Percentiles rank a stretch among this genome's conserved stretches.
phyloP scores from a whole-genome alignment of 2,797 vertebrate genomes.

The Chaetodon trifasciatus region DNA sequence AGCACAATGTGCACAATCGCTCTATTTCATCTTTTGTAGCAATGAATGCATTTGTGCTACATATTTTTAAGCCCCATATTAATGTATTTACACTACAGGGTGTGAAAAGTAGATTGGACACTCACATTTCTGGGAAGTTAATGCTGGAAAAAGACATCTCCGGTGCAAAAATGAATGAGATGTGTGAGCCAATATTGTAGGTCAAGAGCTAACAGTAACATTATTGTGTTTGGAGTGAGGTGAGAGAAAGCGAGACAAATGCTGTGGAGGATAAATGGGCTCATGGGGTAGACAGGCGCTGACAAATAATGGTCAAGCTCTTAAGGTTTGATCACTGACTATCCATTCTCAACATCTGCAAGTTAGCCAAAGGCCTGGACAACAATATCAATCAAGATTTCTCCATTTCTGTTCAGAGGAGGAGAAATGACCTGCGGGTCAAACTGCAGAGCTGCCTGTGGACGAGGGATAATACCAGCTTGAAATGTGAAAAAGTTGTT shows the following conservation, averaged over 20 bases:
- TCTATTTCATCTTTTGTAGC: background rate
- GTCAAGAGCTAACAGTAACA: conserved; percentile 9
- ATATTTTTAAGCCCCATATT: background rate
- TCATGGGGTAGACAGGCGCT: conserved; percentile 22
- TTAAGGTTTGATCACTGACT: conserved; percentile 41
- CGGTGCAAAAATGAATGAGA: background rate
- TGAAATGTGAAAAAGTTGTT: conserved; percentile 11
- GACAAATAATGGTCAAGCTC: conserved; percentile 24
- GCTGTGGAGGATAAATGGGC: conserved; percentile 22
- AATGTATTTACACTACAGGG: background rate
- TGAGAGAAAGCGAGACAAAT: conserved; percentile 52
- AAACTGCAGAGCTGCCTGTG: conserved; percentile 31
- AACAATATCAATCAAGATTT: conserved; percentile 57
- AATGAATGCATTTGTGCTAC: background rate
- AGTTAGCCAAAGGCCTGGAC: conserved; percentile 29
- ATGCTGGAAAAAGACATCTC: background rate
- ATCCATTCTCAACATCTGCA: conserved; percentile 59
- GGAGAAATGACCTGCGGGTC: conserved; percentile 40
- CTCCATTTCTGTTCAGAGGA: conserved; percentile 44
- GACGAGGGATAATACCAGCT: conserved; percentile 26
- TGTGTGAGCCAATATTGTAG: background rate
- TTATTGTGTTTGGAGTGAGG: conserved; percentile 20
- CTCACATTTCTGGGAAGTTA: background rate
- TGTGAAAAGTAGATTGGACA: background rate
- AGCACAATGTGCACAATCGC: no score